A percentile compares a stretch with the other conserved stretches of the same genome.
Evolutionary conservation across 2,797 vertebrate species (phyloP).

Genomic region (Crocodylus rhombifer): DNA sequence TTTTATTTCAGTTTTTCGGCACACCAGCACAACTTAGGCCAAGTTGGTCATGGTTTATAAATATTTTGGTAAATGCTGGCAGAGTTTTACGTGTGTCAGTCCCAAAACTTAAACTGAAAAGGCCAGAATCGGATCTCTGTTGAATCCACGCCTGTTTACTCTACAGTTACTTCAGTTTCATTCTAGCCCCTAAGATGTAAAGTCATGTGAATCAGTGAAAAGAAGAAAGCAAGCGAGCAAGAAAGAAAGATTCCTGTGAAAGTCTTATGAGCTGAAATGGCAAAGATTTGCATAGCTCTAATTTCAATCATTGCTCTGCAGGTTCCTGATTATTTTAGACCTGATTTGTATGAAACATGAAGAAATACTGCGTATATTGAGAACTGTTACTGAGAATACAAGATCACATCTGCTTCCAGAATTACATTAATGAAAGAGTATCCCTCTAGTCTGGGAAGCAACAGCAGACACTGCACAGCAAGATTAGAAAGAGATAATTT

Average conservation of each 20-base stretch:
- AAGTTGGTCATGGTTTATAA: neutral
- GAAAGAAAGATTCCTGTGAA: conserved; percentile 46
- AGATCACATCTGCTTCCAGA: conserved; percentile 29
- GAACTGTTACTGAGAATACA: conserved; percentile 45
- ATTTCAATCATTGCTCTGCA: conserved; percentile 59
- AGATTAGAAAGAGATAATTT: conserved; percentile 17
- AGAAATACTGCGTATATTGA: conserved; percentile 51
- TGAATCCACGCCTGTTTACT: neutral
- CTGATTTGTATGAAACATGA: conserved; percentile 56
- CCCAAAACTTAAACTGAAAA: neutral
- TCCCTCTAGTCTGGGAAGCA: neutral
- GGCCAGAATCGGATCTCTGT: neutral
- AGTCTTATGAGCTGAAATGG: conserved; percentile 21
- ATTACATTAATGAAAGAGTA: conserved; percentile 26
- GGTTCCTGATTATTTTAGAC: conserved; percentile 68
- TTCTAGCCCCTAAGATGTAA: conserved; percentile 7
- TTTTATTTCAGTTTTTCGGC: neutral
- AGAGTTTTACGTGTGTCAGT: neutral
- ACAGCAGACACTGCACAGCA: neutral
- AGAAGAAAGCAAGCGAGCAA: neutral
- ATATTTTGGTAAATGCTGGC: neutral
- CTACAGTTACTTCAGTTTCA: conserved; percentile 42
- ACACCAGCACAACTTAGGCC: neutral
- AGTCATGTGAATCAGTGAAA: conserved; percentile 38
- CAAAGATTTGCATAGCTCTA: conserved; percentile 64